Conservation (phyloP, 2,113 vertebrate species). For the Podarcis cretensis region DNA sequence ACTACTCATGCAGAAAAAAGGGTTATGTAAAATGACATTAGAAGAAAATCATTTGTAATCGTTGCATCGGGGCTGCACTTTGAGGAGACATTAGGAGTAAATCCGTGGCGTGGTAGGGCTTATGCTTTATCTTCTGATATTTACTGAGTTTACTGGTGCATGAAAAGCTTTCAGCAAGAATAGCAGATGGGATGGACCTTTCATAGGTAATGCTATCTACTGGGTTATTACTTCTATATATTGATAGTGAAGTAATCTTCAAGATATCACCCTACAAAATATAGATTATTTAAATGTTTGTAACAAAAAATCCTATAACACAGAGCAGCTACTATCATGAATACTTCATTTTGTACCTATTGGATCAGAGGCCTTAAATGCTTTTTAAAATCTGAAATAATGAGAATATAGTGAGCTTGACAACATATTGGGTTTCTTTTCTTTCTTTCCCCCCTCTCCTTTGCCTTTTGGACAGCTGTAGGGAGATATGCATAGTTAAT, state of each 20-base stretch:
- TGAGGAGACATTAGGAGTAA: conserved; percentile 91
- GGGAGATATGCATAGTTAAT: conserved; percentile 59
- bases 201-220: conserved; percentile 90
- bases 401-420: conserved; percentile 59
- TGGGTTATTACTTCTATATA: conserved; percentile 89
- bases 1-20: conserved; percentile 93
- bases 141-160: conserved; percentile 90
- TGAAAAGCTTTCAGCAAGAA: conserved; percentile 89
- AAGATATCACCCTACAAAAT: conserved; percentile 85
- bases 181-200: conserved; percentile 88
- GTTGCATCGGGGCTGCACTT: conserved; percentile 88
- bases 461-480: conserved; percentile 59
- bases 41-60: conserved; percentile 93
- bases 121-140: conserved; percentile 91
- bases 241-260: conserved; percentile 89
- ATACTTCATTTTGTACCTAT: conserved; percentile 72
- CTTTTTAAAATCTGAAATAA: conserved; percentile 71
- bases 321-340: conserved; percentile 67
- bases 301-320: conserved; percentile 67
- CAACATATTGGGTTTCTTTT: conserved; percentile 24
- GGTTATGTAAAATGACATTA: conserved; percentile 93
- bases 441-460: background rate
- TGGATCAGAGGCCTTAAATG: conserved; percentile 62
- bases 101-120: conserved; percentile 87
- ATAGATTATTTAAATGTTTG: conserved; percentile 88